Conservation (phyloP, 1,140 invertebrate species). For the Nautilus pompilius region DNA sequence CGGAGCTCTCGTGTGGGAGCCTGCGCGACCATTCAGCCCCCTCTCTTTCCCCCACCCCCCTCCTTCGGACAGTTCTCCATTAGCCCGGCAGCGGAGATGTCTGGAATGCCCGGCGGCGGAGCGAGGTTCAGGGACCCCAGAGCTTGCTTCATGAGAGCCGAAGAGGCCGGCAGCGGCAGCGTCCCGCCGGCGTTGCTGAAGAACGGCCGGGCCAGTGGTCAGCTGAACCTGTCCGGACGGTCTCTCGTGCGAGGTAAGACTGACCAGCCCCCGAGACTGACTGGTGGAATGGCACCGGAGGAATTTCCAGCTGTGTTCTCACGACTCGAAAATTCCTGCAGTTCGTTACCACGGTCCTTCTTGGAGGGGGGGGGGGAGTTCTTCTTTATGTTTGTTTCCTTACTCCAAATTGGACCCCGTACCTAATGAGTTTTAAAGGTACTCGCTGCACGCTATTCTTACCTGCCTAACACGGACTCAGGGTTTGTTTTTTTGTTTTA, state of each 20-base stretch:
- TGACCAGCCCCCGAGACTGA: no score
- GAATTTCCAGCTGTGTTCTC: background rate
- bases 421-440: background rate
- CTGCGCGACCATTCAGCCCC: no score
- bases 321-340: background rate
- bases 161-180: conserved; percentile 3
- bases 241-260: conserved; percentile 71
- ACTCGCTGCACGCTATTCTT: background rate
- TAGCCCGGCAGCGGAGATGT: no score
- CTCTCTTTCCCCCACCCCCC: no score
- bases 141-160: no score
- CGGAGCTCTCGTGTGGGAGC: no score
- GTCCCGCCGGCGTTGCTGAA: conserved; percentile 62
- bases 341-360: background rate
- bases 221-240: conserved; percentile 73
- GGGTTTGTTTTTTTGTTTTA: conserved; percentile 37
- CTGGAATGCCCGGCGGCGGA: no score
- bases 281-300: no score
- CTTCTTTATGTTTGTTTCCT: background rate
- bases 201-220: conserved; percentile 73
- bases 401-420: background rate
- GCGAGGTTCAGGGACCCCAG: no score
- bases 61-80: no score
- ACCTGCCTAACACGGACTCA: conserved; percentile 2
- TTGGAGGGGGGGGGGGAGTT: background rate